A percentile compares a stretch with the other conserved stretches of the same genome.
phyloP scores from a whole-genome alignment of 64 coral and sea anemone species.

The Porites lutea region DNA sequence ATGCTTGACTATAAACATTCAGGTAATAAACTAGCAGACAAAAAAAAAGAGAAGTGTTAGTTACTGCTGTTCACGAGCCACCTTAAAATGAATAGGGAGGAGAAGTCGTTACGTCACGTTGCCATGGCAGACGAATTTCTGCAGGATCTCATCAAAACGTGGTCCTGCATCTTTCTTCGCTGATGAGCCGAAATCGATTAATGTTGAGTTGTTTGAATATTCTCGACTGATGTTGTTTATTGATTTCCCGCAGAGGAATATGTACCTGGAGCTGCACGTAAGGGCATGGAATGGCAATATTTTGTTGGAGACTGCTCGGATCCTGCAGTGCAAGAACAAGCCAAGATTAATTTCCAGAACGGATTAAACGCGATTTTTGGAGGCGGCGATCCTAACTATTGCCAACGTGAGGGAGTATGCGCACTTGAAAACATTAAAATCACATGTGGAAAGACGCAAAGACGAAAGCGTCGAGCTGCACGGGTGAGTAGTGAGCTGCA shows the following conservation, averaged over 20 bases:
- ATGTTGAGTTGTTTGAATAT: too few relatives aligned
- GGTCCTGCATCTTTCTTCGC: too few relatives aligned
- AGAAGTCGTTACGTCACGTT: too few relatives aligned
- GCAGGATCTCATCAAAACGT: too few relatives aligned
- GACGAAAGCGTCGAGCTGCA: conserved; percentile 65
- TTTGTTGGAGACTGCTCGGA: conserved; percentile 83
- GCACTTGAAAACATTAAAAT: conserved; percentile 77
- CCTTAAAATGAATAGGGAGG: too few relatives aligned
- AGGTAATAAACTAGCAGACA: too few relatives aligned
- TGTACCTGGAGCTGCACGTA: conserved; percentile 69
- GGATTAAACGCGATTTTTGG: conserved; percentile 51
- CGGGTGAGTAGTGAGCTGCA: conserved; percentile 30
- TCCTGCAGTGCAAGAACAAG: conserved; percentile 76
- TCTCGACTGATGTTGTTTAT: too few relatives aligned
- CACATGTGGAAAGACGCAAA: conserved; percentile 68
- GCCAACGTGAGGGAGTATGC: conserved; percentile 72
- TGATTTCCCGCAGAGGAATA: conserved; percentile 54
- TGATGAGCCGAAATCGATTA: too few relatives aligned
- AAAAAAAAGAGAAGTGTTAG: too few relatives aligned
- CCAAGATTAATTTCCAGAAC: conserved; percentile 79
- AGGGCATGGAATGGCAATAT: conserved; percentile 96
- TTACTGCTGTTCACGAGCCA: too few relatives aligned
- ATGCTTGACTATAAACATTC: too few relatives aligned
- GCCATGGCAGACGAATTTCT: too few relatives aligned
- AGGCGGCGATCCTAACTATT: conserved; percentile 59